A percentile compares a stretch with the other conserved stretches of the same genome.
Evolutionary conservation across 2,888 invertebrate genomes (phyloP).

Genomic region (Folsomia candida): DNA sequence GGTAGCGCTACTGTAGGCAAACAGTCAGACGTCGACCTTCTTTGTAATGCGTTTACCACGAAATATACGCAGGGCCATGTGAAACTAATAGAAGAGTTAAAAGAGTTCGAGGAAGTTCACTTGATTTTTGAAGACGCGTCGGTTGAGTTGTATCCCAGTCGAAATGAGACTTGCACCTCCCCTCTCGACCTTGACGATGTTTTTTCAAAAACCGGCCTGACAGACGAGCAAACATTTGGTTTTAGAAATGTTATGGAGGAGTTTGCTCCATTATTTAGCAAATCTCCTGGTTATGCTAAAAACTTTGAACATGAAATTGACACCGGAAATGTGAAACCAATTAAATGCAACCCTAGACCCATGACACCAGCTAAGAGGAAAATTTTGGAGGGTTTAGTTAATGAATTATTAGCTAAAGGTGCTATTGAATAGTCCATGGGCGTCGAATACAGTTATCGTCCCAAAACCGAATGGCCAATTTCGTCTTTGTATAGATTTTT

Average conservation of each 20-base stretch:
- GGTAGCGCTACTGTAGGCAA: no score
- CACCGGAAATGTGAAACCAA: not conserved
- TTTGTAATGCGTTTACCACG: not conserved
- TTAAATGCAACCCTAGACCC: conserved; percentile 4
- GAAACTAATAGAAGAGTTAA: not conserved
- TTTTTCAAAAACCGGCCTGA: not conserved
- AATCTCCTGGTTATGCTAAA: not conserved
- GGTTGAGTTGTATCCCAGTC: not conserved
- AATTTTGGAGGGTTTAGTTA: not conserved
- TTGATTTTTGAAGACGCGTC: not conserved
- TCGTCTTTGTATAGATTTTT: not conserved
- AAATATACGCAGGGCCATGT: not conserved
- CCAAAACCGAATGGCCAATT: conserved; percentile 1
- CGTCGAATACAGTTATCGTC: not conserved
- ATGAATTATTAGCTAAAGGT: not conserved
- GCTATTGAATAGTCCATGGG: conserved; percentile 9
- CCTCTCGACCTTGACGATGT: not conserved
- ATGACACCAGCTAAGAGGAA: not conserved
- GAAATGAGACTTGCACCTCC: not conserved
- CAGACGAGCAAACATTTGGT: not conserved
- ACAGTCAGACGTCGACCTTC: no score
- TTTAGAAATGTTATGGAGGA: not conserved
- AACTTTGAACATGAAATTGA: not conserved
- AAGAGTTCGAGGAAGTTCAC: not conserved
- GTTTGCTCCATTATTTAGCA: not conserved